A percentile compares a stretch with the other conserved stretches of the same genome.
Evolutionary conservation across 2,797 vertebrate genomes (phyloP).

Genomic region (Sylvilagus floridanus): DNA sequence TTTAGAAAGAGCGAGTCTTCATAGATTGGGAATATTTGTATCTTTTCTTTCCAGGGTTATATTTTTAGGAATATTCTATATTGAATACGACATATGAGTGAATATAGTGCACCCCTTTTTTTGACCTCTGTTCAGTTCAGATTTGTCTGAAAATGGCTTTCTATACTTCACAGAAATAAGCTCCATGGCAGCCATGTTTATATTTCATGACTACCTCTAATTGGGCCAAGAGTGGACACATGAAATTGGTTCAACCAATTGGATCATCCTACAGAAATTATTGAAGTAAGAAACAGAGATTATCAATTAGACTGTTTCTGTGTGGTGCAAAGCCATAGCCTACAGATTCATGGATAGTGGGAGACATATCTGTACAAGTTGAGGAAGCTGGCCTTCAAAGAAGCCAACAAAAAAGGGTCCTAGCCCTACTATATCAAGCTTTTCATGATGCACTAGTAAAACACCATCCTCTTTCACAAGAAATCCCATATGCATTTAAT

Average conservation of each 20-base stretch:
- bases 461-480: background rate
- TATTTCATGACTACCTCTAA: background rate
- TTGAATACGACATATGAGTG: background rate
- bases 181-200: background rate
- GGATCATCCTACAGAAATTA: background rate
- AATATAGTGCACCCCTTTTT: background rate
- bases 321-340: background rate
- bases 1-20: background rate
- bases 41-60: background rate
- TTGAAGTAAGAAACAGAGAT: constrained; percentile 4
- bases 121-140: background rate
- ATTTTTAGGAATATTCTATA: constrained; percentile 12
- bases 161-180: constrained; percentile 1
- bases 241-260: background rate
- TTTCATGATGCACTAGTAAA: background rate
- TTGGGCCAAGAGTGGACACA: background rate
- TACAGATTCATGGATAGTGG: background rate
- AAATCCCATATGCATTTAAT: background rate
- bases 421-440: background rate
- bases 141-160: constrained; percentile 27
- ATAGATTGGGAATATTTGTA: background rate
- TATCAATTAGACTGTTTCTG: constrained; percentile 1
- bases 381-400: background rate
- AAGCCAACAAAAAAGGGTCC: background rate
- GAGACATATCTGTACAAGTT: background rate